Conservation (phyloP, 2,113 vertebrate species). For the Ursus arctos region DNA sequence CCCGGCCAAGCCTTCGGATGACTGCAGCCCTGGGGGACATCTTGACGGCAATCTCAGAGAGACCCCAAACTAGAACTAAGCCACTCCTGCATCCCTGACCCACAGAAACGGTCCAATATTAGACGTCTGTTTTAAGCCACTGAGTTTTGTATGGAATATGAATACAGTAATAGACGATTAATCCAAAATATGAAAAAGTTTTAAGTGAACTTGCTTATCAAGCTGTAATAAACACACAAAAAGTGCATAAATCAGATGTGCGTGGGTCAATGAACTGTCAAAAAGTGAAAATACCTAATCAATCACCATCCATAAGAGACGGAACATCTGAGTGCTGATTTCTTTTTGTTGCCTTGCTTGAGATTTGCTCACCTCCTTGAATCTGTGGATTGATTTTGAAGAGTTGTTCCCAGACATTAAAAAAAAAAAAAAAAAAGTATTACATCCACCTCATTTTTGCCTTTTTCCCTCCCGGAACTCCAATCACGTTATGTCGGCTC, state of each 20-base stretch:
- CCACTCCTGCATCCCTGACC: background rate
- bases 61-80: background rate
- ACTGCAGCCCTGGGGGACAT: background rate
- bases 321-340: background rate
- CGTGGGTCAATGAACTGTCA: background rate
- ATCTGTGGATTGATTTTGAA: background rate
- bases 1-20: no score
- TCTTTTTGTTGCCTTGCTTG: background rate
- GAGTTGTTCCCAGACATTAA: background rate
- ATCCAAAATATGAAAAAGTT: background rate
- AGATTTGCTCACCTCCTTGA: background rate
- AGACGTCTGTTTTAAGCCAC: background rate
- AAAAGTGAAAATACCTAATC: background rate
- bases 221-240: background rate
- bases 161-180: background rate
- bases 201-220: background rate
- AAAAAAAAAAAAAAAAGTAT: background rate
- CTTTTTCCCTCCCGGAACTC: background rate
- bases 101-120: background rate
- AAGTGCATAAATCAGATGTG: background rate
- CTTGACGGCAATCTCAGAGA: background rate
- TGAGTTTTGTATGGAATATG: background rate
- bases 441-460: background rate
- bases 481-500: background rate
- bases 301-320: background rate